Base-by-base conservation (phyloP, 2,113 vertebrate species). In the Lampris megalopsis region DNA sequence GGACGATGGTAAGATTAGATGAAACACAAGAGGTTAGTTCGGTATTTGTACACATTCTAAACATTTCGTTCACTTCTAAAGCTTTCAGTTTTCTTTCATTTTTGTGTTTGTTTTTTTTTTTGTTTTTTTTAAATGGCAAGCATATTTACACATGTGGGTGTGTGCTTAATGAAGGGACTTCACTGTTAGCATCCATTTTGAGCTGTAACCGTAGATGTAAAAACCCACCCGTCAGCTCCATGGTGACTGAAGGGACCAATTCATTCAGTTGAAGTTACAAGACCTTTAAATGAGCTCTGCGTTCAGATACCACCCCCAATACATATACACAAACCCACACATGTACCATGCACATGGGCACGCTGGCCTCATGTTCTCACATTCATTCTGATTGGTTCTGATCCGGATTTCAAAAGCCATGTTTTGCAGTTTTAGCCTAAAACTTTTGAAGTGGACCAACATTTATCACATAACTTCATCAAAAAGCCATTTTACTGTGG, bases 221-320 rank as follows among this genome's bases (percentile, higher is more conserved):
- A 89, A 82, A 73, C 64, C 35, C 37, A 11, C 49, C n/a, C 43
- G 59, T 63, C 59, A 73, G 1, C 52, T 61, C 54, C 36, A 1
- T 2, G 41, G 11, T 35, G 68, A 50, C 80, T 90, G 80, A 88
- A 85, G 45, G 75, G 67, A 65, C 40, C 8, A 3, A 83, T 91
- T 80, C 73, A 65, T 74, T 63, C 58, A 67, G 63, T 5, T 11
- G 41, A 63, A 60, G 10, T 13, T 24, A 24, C 41, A 50, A 41
- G 13, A 24, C 7, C 11, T 58, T 41, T 70, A 47, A 4, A 8
- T 38, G 13, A 35, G 40, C n/a, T 11, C 47, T 36, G 54, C 11
- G 24, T n/a, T 38, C 48, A 49, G 43, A 37, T 36, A 64, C 45
- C n/a, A n/a, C 24, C 63, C n/a, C 63, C 48, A 37, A 62, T 40